A percentile compares a stretch with the other conserved stretches of the same genome.
phyloP scores from a whole-genome alignment of 2,888 invertebrate species.

The Eristalinus sepulchralis region DNA sequence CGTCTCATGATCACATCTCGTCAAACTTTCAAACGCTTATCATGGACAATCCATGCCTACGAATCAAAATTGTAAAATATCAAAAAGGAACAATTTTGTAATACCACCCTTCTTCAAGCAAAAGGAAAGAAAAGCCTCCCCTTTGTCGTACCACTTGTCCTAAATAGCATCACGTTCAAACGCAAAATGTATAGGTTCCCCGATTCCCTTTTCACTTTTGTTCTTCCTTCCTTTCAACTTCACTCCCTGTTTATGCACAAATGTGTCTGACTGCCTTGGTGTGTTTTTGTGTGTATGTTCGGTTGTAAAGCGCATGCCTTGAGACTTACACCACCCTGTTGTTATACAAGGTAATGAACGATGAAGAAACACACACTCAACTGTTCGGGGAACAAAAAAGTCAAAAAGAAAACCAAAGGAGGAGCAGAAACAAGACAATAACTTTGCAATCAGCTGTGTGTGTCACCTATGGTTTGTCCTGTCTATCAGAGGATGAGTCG shows the following conservation, averaged over 20 bases:
- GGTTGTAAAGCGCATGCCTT: slow-evolving; percentile 45
- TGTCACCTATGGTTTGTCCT: slow-evolving; percentile 3
- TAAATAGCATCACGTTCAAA: slow-evolving; percentile 60
- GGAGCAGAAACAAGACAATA: slow-evolving; percentile 20
- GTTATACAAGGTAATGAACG: slow-evolving; percentile 56
- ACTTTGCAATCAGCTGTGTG: slow-evolving; percentile 60
- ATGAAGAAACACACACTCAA: slow-evolving; percentile 1
- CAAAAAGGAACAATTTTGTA: neutral
- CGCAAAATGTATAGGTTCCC: slow-evolving; percentile 22
- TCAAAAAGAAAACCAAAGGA: neutral
- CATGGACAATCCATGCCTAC: neutral
- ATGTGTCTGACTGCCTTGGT: neutral
- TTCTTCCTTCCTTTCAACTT: neutral
- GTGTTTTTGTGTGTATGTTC: neutral
- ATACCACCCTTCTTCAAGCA: neutral
- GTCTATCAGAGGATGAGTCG: neutral
- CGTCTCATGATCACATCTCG: neutral
- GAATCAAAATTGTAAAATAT: neutral
- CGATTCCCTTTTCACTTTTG: slow-evolving; percentile 14
- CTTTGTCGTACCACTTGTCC: slow-evolving; percentile 61
- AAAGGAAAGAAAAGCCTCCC: neutral
- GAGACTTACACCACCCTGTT: slow-evolving; percentile 53
- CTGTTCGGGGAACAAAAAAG: slow-evolving; percentile 1
- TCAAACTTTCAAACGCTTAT: neutral
- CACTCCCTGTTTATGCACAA: slow-evolving; percentile 5